A percentile compares a stretch with the other conserved stretches of the same genome.
Evolutionary conservation across 1,140 invertebrate species (phyloP).

Genomic region (Eufriesea mexicana): DNA sequence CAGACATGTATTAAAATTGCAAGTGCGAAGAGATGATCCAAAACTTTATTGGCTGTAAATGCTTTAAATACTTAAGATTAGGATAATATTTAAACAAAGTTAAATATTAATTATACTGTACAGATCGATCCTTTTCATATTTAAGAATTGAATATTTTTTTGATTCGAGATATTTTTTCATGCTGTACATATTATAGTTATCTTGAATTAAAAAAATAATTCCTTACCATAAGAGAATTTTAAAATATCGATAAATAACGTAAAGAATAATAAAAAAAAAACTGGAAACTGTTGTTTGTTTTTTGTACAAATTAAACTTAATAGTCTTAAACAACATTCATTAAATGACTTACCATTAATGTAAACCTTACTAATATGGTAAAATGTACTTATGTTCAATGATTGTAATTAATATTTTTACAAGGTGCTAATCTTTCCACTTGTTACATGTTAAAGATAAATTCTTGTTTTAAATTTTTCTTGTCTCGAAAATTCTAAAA

Average conservation of each 20-base stretch:
- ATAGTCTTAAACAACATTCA: neutral
- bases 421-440: constrained; percentile 34
- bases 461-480: neutral
- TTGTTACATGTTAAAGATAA: constrained; percentile 57
- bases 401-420: constrained; percentile 14
- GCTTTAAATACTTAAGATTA: constrained; percentile 30
- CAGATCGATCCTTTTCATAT: constrained; percentile 38
- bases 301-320: constrained; percentile 20
- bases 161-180: constrained; percentile 48
- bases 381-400: constrained; percentile 6
- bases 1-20: constrained; percentile 88
- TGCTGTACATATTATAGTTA: constrained; percentile 39
- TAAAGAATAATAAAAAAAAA: constrained; percentile 25
- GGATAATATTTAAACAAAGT: constrained; percentile 19
- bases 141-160: constrained; percentile 44
- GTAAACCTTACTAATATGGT: neutral
- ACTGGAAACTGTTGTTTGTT: constrained; percentile 26
- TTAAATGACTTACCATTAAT: constrained; percentile 10
- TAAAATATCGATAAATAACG: neutral
- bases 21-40: constrained; percentile 86
- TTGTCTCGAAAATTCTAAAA: constrained; percentile 42
- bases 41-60: constrained; percentile 86
- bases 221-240: constrained; percentile 19
- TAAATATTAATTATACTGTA: constrained; percentile 31
- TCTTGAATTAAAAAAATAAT: constrained; percentile 48